A percentile compares a stretch with the other conserved stretches of the same genome.
Evolutionary conservation across 1,140 invertebrate species (phyloP).

Genomic region (Kradibia gibbosae): DNA sequence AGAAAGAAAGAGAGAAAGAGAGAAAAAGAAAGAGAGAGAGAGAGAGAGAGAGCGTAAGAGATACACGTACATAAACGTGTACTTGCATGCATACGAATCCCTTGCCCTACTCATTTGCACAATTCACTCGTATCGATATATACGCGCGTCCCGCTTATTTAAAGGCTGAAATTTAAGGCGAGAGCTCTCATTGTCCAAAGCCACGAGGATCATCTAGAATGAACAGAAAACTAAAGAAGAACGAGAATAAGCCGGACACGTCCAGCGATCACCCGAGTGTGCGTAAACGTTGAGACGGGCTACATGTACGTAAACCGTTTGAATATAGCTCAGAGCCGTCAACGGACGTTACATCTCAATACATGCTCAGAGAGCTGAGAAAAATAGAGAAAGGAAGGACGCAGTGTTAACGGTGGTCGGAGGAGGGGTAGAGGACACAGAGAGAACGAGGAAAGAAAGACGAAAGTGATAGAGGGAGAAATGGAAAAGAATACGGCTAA

Average conservation of each 20-base stretch:
- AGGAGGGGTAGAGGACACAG: neutral
- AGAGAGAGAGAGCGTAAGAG: no score
- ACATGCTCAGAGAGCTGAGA: neutral
- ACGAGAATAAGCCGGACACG: neutral
- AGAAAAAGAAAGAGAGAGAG: no score
- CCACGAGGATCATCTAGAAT: neutral
- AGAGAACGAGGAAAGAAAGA: constrained; percentile 19
- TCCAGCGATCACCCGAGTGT: neutral
- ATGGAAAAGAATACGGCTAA: constrained; percentile 18
- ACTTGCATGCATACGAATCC: neutral
- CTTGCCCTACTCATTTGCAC: constrained; percentile 5
- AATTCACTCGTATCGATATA: constrained; percentile 18
- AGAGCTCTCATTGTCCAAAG: constrained; percentile 22
- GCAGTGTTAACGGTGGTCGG: no score
- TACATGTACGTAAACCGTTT: neutral
- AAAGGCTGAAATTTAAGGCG: constrained; percentile 33
- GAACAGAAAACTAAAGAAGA: constrained; percentile 3
- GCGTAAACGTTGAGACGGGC: no score
- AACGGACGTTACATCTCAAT: constrained; percentile 39
- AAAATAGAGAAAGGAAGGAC: constrained; percentile 4
- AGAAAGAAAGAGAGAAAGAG: no score
- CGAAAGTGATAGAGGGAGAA: neutral
- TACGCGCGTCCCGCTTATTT: constrained; percentile 39
- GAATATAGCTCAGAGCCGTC: constrained; percentile 32
- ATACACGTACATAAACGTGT: neutral